These are phyloP conservation scores for Labeo catla DNA, from an alignment of 2,113 vertebrate species.

Conservation along the genomic window DNA sequence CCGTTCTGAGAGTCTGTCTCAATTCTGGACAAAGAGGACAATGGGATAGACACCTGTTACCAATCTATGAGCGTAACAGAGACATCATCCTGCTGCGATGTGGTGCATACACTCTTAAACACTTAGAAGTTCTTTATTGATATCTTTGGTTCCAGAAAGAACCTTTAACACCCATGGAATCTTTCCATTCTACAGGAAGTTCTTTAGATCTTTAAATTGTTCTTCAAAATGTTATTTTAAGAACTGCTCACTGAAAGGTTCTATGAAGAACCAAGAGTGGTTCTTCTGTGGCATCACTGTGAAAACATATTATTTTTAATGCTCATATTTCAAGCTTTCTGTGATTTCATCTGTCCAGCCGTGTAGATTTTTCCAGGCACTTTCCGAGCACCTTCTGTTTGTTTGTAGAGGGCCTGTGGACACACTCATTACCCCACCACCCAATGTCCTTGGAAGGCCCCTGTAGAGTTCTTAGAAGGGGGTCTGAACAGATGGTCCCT, in stretches of 20 bases:
- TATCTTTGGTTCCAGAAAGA: neutral
- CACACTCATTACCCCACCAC: slow-evolving; percentile 24
- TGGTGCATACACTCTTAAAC: neutral
- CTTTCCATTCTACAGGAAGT: neutral
- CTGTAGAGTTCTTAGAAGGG: neutral
- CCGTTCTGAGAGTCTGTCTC: slow-evolving; percentile 36
- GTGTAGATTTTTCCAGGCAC: neutral
- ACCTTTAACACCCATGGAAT: neutral
- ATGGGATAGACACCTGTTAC: slow-evolving; percentile 48
- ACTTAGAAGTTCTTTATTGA: neutral
- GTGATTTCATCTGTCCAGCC: neutral
- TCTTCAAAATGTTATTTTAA: neutral
- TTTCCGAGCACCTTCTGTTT: slow-evolving; percentile 11
- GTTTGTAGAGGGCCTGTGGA: slow-evolving; percentile 22
- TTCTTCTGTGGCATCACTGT: neutral
- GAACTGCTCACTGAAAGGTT: neutral
- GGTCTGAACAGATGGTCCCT: slow-evolving; percentile 47
- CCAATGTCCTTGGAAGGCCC: slow-evolving; percentile 16
- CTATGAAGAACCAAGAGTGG: neutral
- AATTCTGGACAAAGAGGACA: slow-evolving; percentile 45
- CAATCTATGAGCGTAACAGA: slow-evolving; percentile 37
- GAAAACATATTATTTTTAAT: neutral
- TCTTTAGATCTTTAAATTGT: neutral
- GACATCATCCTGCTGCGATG: neutral
- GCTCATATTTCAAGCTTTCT: neutral